Conservation (phyloP, 1,140 invertebrate genomes). For the Cydia pomonella region DNA sequence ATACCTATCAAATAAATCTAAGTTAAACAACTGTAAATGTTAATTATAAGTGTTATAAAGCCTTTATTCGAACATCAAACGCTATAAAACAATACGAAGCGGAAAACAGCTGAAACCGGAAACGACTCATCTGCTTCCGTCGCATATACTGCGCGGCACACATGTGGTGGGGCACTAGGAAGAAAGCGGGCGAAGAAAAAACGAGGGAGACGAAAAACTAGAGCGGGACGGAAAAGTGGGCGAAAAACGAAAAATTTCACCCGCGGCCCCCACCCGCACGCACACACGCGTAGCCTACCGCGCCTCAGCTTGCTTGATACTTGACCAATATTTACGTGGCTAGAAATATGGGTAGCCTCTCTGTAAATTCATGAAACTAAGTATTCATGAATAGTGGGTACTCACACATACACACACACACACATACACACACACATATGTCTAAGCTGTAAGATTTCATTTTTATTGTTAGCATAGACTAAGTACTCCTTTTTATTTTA, state of each 20-base stretch:
- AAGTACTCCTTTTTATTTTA: too few species aligned
- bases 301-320: constrained; percentile 52
- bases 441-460: too few species aligned
- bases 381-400: too few species aligned
- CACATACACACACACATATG: too few species aligned
- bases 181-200: constrained; percentile 79
- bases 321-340: constrained; percentile 37
- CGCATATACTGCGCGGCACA: constrained; percentile 63
- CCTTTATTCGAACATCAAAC: constrained; percentile 17
- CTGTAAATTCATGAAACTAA: too few species aligned
- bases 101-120: constrained; percentile 53
- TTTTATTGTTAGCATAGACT: too few species aligned
- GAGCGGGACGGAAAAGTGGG: constrained; percentile 79
- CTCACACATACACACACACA: too few species aligned
- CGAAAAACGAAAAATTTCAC: constrained; percentile 80
- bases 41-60: too few species aligned
- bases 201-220: constrained; percentile 80
- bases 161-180: constrained; percentile 80
- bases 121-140: constrained; percentile 49
- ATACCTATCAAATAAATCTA: too few species aligned
- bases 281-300: constrained; percentile 58
- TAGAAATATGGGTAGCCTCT: background rate
- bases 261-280: constrained; percentile 57
- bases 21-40: too few species aligned
- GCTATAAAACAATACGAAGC: background rate